Conservation (phyloP, 2,113 vertebrate genomes). For the Psammodynastes pulverulentus region DNA sequence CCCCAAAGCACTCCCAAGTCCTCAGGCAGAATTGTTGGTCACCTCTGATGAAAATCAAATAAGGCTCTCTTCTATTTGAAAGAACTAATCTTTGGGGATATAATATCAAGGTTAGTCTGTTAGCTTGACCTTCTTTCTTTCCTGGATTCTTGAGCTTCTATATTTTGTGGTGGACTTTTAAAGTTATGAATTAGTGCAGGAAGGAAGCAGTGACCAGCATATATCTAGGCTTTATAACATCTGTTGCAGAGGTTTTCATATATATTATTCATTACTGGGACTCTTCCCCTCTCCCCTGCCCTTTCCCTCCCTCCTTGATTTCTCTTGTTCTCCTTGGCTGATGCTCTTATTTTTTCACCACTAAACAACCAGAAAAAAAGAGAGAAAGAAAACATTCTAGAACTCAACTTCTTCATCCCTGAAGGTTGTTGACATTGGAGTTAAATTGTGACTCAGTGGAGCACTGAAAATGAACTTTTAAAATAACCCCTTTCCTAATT, state of each 20-base stretch:
- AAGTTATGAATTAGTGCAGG: conserved; percentile 31
- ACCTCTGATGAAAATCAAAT: not conserved
- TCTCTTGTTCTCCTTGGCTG: not conserved
- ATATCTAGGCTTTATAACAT: not conserved
- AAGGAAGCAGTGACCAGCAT: conserved; percentile 24
- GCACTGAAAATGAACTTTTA: conserved; percentile 15
- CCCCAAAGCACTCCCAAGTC: not conserved
- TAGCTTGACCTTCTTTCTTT: not conserved
- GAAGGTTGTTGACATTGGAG: not conserved
- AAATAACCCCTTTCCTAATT: conserved; percentile 6
- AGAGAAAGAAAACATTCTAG: not conserved
- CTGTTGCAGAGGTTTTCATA: not conserved
- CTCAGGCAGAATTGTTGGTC: fast-evolving
- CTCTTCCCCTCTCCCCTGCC: not conserved
- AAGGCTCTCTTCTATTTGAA: not conserved
- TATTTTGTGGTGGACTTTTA: conserved; percentile 38
- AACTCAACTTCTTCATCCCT: not conserved
- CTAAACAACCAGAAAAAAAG: not conserved
- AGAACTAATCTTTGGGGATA: not conserved
- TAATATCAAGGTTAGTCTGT: not conserved
- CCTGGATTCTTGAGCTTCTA: not conserved
- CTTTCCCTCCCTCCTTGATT: not conserved
- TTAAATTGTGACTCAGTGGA: not conserved
- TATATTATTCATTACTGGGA: not conserved
- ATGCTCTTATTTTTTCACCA: not conserved